Evolutionary conservation across 2,888 invertebrate genomes (phyloP).

Genomic region (Nycteola revayana): DNA sequence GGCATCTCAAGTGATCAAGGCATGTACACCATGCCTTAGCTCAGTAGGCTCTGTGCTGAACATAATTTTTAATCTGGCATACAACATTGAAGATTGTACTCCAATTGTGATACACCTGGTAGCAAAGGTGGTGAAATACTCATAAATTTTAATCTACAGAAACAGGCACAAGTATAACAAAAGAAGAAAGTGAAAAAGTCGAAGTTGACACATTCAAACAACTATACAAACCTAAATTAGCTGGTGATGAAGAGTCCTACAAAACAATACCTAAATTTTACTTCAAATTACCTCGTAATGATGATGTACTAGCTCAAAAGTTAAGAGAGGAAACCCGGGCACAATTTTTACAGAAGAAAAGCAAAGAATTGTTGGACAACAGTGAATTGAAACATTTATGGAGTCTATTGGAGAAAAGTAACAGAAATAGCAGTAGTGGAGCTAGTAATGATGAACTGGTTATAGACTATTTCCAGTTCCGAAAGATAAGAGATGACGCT

Average conservation of each 20-base stretch:
- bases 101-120: no score
- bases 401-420: slow-evolving; percentile 91
- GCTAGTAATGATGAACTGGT: slow-evolving; percentile 87
- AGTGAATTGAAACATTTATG: slow-evolving; percentile 93
- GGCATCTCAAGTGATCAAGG: no score
- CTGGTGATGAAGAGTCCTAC: slow-evolving; percentile 73
- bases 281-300: slow-evolving; percentile 88
- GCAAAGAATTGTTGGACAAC: slow-evolving; percentile 91
- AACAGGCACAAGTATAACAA: slow-evolving; percentile 60
- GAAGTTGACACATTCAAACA: slow-evolving; percentile 81
- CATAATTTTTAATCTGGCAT: no score
- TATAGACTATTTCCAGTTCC: slow-evolving; percentile 92
- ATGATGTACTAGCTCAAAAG: slow-evolving; percentile 89
- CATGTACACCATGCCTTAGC: no score
- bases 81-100: no score
- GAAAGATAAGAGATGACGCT: slow-evolving; percentile 88
- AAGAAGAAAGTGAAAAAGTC: slow-evolving; percentile 67
- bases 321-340: slow-evolving; percentile 94
- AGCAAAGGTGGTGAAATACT: no score
- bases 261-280: slow-evolving; percentile 88
- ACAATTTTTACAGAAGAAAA: slow-evolving; percentile 92
- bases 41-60: no score
- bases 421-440: slow-evolving; percentile 87
- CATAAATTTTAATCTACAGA: no score
- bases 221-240: slow-evolving; percentile 76